Conservation (phyloP, 2,888 invertebrate genomes). For the Dexiosoma caninum region DNA sequence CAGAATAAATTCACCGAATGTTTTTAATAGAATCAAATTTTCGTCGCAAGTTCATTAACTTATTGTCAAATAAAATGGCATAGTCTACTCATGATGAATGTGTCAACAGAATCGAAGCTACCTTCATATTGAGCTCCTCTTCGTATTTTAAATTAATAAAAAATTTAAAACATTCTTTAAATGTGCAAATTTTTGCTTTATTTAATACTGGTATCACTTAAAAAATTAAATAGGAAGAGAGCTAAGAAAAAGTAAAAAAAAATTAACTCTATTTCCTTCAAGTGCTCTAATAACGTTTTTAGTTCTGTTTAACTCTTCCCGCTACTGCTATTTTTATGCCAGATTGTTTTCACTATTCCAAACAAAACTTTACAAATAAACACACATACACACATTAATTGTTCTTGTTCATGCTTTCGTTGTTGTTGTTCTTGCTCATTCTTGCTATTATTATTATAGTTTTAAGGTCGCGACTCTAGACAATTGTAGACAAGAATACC, state of each 20-base stretch:
- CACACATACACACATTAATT: background rate
- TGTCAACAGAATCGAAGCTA: too few relatives aligned
- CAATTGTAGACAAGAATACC: constrained; percentile 33
- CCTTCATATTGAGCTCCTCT: too few relatives aligned
- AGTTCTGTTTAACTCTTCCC: background rate
- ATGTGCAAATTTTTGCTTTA: too few relatives aligned
- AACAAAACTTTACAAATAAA: background rate
- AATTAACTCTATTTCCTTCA: background rate
- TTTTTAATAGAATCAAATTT: too few relatives aligned
- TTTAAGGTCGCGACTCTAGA: constrained; percentile 54
- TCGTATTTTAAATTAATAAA: too few relatives aligned
- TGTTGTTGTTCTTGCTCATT: background rate
- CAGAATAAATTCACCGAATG: too few relatives aligned
- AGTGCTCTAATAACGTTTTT: constrained; percentile 4
- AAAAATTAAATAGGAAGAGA: too few relatives aligned
- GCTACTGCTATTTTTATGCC: background rate
- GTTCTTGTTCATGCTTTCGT: background rate
- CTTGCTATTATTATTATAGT: constrained; percentile 18
- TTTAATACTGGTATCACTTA: too few relatives aligned
- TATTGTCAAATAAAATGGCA: too few relatives aligned
- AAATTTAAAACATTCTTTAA: too few relatives aligned
- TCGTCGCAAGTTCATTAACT: too few relatives aligned
- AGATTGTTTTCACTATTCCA: constrained; percentile 3
- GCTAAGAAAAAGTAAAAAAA: background rate
- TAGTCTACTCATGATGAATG: too few relatives aligned